Base-by-base conservation (phyloP, 2,113 vertebrate species). In the Antidorcas marsupialis region DNA sequence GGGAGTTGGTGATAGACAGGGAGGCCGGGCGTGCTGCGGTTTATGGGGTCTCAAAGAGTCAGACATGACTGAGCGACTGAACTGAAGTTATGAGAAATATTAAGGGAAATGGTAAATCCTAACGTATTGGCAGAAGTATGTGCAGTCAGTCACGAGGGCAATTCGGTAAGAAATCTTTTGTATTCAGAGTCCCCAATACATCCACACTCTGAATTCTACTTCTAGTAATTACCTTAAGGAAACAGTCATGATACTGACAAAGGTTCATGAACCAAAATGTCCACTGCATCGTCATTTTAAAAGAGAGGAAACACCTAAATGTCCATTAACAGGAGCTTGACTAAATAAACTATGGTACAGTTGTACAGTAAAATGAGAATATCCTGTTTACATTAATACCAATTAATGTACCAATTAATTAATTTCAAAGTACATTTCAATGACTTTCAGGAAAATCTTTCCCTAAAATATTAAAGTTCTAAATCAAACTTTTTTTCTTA, bases 391-490 rank as follows among this genome's bases (percentile, higher is more conserved):
- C 57, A 64, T 87, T 74, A 88, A 93, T n/a, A 71, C 21, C 16
- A 39, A 76, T 25, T 23, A 71, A 12, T 23, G 19, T 39, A 12
- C 2, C n/a, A 71, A 71, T 23, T 71, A 71, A 36, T 36, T 71
- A 13, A 33, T 84, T 83, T 93, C 67, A 91, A 97, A 91, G 28
- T 17, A 87, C 62, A 89, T 82, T 83, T 91, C 52, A 76, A 13
- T 85, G 60, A 89, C 62, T 39, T 23, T 95, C 9, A 78, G 33
- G 39, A 95, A 85, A 88, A 85, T 93, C 27, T 45, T 89, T 6
- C 25, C 52, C 57, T 94, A 93, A 95, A 93, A 93, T 89, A 86
- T 83, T 93, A 83, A 92, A 85, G 60, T 74, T 79, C 23, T 88
- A 19, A 96, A 78, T 87, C 11, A n/a, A 76, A 36, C 27, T 57